Evolutionary conservation across 2,888 invertebrate genomes (phyloP).

Genomic region (Troilus luridus): DNA sequence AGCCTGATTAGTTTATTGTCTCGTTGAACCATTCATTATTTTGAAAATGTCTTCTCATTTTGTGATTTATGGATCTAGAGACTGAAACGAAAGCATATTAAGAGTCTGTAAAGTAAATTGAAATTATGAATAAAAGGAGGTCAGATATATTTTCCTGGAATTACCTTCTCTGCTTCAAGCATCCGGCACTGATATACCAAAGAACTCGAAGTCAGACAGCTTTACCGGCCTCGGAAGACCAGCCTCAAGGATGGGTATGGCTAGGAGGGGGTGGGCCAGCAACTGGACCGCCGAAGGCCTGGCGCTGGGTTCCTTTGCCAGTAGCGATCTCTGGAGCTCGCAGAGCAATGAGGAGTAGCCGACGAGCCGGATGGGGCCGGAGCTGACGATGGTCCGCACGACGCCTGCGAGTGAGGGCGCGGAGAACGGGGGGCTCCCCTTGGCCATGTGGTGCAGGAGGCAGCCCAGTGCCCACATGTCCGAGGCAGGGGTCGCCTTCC

Average conservation of each 20-base stretch:
- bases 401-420: constrained; percentile 55
- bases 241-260: constrained; percentile 16
- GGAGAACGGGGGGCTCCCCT: constrained; percentile 56
- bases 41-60: background rate
- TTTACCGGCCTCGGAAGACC: background rate
- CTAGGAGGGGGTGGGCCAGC: constrained; percentile 60
- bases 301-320: constrained; percentile 52
- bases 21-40: background rate
- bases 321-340: constrained; percentile 53
- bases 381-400: constrained; percentile 56
- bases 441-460: constrained; percentile 60
- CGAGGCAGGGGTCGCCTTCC: constrained; percentile 54
- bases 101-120: background rate
- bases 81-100: background rate
- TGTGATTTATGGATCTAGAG: background rate
- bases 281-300: constrained; percentile 53
- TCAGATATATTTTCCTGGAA: background rate
- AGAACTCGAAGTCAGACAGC: background rate
- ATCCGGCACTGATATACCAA: background rate
- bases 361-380: background rate
- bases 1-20: background rate
- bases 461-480: constrained; percentile 63
- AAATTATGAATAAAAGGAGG: too few species aligned
- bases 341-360: constrained; percentile 28
- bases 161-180: background rate